Percentiles rank a stretch among this genome's conserved stretches.
Conservation (phyloP, 2,888 invertebrate species). For the Limulus polyphemus region DNA sequence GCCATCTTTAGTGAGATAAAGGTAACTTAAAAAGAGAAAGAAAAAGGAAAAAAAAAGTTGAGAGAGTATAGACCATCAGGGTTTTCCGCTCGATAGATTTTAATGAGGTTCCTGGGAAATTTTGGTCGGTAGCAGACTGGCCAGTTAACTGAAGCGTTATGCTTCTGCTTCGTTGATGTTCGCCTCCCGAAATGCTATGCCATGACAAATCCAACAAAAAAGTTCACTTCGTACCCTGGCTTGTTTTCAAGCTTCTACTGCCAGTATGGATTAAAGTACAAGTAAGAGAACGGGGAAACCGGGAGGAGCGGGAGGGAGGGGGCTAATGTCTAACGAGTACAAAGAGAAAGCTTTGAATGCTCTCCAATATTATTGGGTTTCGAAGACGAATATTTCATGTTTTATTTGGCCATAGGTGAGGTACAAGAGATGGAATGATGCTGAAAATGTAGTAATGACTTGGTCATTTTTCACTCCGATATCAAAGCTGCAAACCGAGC, state of each 20-base stretch:
- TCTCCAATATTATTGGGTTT: no score
- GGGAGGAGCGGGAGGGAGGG: not conserved
- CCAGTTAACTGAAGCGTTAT: not conserved
- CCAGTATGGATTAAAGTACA: no score
- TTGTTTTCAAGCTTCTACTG: no score
- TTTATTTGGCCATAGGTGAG: no score
- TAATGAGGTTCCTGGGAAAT: conserved; percentile 13
- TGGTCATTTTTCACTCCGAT: no score
- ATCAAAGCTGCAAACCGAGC: no score
- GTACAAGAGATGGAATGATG: no score
- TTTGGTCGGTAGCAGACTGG: conserved; percentile 6
- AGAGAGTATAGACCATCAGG: not conserved
- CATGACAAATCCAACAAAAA: conserved; percentile 1
- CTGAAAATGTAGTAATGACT: no score
- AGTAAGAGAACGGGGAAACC: not conserved
- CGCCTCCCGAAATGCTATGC: not conserved
- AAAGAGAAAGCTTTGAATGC: no score
- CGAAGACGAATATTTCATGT: no score
- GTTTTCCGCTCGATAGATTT: conserved; percentile 19
- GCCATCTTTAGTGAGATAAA: no score
- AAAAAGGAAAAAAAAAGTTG: not conserved
- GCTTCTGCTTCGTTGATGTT: not conserved
- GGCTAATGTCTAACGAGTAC: conserved; percentile 3
- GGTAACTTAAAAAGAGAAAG: not conserved
- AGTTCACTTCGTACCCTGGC: not conserved